Conservation (phyloP, 2,888 invertebrate species). For the Alloplasta piceator region DNA sequence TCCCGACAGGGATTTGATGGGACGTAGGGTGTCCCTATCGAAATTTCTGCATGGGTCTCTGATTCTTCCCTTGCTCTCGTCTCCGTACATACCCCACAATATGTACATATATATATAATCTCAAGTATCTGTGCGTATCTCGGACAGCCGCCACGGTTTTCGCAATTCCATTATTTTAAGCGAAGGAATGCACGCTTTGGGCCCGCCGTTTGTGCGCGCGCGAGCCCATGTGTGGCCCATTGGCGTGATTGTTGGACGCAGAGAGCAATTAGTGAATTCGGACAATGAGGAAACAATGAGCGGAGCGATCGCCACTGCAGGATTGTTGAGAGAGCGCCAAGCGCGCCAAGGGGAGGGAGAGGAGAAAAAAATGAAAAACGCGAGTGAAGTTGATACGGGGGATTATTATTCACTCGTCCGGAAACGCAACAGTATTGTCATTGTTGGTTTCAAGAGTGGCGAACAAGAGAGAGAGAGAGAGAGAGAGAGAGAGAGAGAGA, state of each 20-base stretch:
- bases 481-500: slow-evolving; percentile 43
- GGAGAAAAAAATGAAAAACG: slow-evolving; percentile 31
- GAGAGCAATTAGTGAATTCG: too few relatives aligned
- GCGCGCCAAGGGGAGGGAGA: neutral
- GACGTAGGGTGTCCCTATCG: too few relatives aligned
- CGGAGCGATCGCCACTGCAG: slow-evolving; percentile 23
- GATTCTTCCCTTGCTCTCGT: slow-evolving; percentile 59
- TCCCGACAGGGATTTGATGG: too few relatives aligned
- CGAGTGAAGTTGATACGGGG: slow-evolving; percentile 54
- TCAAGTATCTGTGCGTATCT: slow-evolving; percentile 16
- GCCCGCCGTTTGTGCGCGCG: slow-evolving; percentile 34
- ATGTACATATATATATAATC: slow-evolving; percentile 13
- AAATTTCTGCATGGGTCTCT: too few relatives aligned
- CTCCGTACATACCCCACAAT: slow-evolving; percentile 26
- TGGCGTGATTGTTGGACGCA: too few relatives aligned
- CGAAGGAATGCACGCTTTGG: slow-evolving; percentile 76
- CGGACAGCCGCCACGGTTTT: slow-evolving; percentile 61
- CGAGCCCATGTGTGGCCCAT: slow-evolving; percentile 56
- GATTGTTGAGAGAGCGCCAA: slow-evolving; percentile 14
- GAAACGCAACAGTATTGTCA: slow-evolving; percentile 81
- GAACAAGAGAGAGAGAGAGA: neutral
- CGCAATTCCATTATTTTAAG: slow-evolving; percentile 75
- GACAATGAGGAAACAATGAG: neutral
- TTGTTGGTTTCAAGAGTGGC: slow-evolving; percentile 65
- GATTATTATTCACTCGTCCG: slow-evolving; percentile 80